Percentiles rank a stretch among this genome's conserved stretches.
phyloP scores from a whole-genome alignment of 2,888 invertebrate genomes.

The Trissonchulus latispiculum region DNA sequence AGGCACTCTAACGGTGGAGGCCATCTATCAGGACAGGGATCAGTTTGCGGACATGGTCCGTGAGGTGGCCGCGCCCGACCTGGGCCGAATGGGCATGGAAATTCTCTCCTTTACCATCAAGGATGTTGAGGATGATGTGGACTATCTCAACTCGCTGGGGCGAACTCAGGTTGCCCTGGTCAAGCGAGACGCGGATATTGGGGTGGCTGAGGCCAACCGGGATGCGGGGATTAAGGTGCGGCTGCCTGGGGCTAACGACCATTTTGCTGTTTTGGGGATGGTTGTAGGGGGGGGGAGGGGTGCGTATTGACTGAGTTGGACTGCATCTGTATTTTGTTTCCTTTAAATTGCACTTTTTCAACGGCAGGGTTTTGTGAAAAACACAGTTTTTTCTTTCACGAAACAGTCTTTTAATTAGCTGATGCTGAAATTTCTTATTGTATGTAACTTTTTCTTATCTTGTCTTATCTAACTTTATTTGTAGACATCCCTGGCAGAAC shows the following conservation, averaged over 20 bases:
- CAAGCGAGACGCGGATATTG: constrained; percentile 82
- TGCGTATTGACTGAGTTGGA: too few relatives aligned
- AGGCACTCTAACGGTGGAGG: constrained; percentile 97
- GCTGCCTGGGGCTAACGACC: too few relatives aligned
- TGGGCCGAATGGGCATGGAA: constrained; percentile 97
- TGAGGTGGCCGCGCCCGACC: constrained; percentile 94
- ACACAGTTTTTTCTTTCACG: too few relatives aligned
- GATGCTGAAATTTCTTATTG: too few relatives aligned
- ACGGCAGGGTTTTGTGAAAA: too few relatives aligned
- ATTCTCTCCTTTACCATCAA: constrained; percentile 72
- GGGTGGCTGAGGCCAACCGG: constrained; percentile 81
- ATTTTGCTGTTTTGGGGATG: too few relatives aligned
- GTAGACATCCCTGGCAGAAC: too few relatives aligned
- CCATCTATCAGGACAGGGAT: constrained; percentile 91
- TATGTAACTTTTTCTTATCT: too few relatives aligned
- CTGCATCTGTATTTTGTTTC: too few relatives aligned
- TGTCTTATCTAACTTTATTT: too few relatives aligned
- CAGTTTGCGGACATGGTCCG: constrained; percentile 92
- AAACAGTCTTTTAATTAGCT: neutral
- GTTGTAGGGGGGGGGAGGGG: too few relatives aligned
- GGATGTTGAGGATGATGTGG: constrained; percentile 90
- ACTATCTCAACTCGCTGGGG: constrained; percentile 47
- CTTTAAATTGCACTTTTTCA: too few relatives aligned
- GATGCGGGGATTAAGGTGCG: constrained; percentile 76
- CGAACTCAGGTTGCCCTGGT: constrained; percentile 60